Conservation (phyloP, 2,113 vertebrate genomes). For the Salvator merianae region DNA sequence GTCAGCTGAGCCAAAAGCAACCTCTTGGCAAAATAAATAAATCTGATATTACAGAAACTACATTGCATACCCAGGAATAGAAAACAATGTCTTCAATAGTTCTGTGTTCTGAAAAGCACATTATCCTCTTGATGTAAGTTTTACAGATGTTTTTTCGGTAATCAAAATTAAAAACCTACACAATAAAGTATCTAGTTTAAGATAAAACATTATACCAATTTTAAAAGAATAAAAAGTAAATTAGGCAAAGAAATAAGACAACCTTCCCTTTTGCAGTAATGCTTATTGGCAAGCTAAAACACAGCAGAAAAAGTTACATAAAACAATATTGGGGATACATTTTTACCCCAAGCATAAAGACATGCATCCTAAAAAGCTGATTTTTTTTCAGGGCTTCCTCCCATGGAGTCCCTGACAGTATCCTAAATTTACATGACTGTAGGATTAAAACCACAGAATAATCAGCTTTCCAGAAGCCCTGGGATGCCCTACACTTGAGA, state of each 20-base stretch:
- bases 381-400: too few species aligned
- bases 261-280: neutral
- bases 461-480: too few species aligned
- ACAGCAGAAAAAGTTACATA: neutral
- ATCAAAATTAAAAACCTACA: neutral
- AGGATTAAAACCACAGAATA: too few species aligned
- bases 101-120: neutral
- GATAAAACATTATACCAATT: neutral
- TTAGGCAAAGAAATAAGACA: neutral
- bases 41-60: neutral
- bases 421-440: neutral
- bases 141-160: neutral
- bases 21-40: slow-evolving; percentile 3
- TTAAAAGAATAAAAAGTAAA: neutral
- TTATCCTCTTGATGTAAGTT: neutral
- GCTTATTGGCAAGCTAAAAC: neutral
- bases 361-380: too few species aligned
- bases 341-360: too few species aligned
- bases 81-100: neutral
- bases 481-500: neutral
- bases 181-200: neutral
- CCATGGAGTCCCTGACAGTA: too few species aligned
- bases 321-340: too few species aligned
- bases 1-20: neutral
- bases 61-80: neutral